phyloP scores from a whole-genome alignment of 64 coral and sea anemone genomes.

The Porites lutea region DNA sequence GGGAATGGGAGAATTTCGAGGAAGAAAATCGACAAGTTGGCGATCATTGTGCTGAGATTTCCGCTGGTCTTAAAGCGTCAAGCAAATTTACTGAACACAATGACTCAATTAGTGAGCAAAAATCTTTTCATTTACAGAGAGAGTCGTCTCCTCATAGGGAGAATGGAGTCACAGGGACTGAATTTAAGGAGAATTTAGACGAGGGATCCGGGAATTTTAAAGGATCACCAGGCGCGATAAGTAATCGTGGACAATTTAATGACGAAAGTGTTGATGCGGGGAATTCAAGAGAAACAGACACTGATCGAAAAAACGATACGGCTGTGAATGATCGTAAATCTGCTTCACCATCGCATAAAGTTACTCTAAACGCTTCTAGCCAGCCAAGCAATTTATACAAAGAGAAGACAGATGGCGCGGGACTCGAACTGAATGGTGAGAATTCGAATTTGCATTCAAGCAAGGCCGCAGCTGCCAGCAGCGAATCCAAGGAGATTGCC shows the following conservation, averaged over 20 bases:
- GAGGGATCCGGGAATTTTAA: neutral
- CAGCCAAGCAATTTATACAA: neutral
- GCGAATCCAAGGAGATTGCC: neutral
- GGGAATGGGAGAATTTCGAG: constrained; percentile 40
- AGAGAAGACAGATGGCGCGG: constrained; percentile 3
- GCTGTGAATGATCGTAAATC: neutral
- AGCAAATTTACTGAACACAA: constrained; percentile 1
- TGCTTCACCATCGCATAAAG: neutral
- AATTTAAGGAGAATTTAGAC: constrained; percentile 34
- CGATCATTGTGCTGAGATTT: neutral
- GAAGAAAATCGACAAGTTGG: constrained; percentile 3
- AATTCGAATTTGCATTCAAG: neutral
- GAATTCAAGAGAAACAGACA: neutral
- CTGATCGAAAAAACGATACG: neutral
- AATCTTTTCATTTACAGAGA: neutral
- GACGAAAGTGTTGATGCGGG: neutral
- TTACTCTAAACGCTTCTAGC: neutral
- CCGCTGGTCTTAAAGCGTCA: neutral
- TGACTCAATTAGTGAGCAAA: constrained; percentile 14
- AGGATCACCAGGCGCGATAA: neutral
- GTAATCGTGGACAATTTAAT: neutral
- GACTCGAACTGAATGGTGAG: neutral
- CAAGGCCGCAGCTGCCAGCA: neutral
- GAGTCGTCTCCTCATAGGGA: constrained; percentile 11
- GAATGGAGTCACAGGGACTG: constrained; percentile 4